Evolutionary conservation across 1,140 invertebrate genomes (phyloP), one percentile per base, ranked within the genome.

Genomic region (Lepidurus couesii): DNA sequence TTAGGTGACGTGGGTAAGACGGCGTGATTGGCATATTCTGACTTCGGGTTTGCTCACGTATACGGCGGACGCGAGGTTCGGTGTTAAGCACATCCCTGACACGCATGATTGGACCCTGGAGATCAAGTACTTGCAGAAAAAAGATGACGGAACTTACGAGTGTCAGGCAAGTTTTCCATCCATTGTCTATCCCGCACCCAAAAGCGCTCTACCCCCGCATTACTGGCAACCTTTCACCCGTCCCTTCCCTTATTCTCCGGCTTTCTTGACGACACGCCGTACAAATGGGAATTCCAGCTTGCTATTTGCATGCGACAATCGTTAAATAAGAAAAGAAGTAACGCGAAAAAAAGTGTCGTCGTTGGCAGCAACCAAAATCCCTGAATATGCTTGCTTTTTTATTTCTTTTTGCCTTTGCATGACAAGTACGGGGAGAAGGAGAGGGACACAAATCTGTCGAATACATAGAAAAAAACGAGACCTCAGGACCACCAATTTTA

Each of bases 111-210:
- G 95, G 95, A 95, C 92, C 76, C 88, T 98, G 81, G 92, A 96
- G 86, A 96, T 98, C 83, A 95, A 95, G 87, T 96, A 94, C 85
- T 94, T 96, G 79, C 92, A 95, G 84, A 92, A 92, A 82, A 88
- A 92, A 82, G 95, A 97, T 87, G 94, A 95, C 82, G 96, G 96
- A 81, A 94, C 93, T 74, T 98, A 97, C 86, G 95, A 97, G 84
- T 98, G 96, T 86, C 95, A 97, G 91, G 94, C 97, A 88, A 91
- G 44, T 73, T 76, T 34, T 34, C 34, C 34, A 34, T 34, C 34
- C 34, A 34, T 34, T 34, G 34, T 34, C 34, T 34, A 34, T 34
- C 2, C 34, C 2, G 34, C 34, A 34, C 34, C 26, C 34, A 34
- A 34, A 34, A 34, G 34, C 34, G 34, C 34, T 4, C 34, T 34